Evolutionary conservation across 2,888 invertebrate species (phyloP).

Genomic region (Eurois occulta): DNA sequence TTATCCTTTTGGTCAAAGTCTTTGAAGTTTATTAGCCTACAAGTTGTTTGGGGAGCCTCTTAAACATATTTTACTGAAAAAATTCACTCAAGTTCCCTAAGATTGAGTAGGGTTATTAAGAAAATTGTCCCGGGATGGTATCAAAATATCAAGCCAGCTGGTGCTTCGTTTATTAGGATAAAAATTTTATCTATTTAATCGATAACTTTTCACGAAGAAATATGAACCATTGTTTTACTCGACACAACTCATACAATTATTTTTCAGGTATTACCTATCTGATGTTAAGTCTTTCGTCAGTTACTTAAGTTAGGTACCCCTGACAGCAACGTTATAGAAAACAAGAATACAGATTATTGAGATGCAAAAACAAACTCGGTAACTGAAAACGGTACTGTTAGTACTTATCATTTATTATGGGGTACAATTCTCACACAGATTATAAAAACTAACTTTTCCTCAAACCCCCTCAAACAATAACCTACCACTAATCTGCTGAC

Average conservation of each 20-base stretch:
- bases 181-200: constrained; percentile 13
- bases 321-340: background rate
- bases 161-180: background rate
- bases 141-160: constrained; percentile 33
- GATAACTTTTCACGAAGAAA: background rate
- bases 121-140: constrained; percentile 8
- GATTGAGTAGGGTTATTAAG: constrained; percentile 30
- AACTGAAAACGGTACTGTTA: background rate
- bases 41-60: background rate
- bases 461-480: background rate
- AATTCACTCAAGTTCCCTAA: background rate
- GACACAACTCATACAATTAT: background rate
- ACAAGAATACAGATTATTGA: background rate
- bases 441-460: background rate
- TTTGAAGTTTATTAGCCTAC: background rate
- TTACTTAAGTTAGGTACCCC: background rate
- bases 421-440: too few species aligned
- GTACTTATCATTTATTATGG: too few species aligned
- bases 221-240: background rate
- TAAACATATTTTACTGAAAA: background rate
- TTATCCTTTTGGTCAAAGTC: background rate
- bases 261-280: background rate
- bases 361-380: background rate
- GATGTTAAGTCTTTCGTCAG: background rate
- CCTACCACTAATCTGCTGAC: background rate